A percentile compares a stretch with the other conserved stretches of the same genome.
These are phyloP conservation scores for Sepiola atlantica DNA, from an alignment of 2,888 invertebrate species.

Conservation along the genomic window DNA sequence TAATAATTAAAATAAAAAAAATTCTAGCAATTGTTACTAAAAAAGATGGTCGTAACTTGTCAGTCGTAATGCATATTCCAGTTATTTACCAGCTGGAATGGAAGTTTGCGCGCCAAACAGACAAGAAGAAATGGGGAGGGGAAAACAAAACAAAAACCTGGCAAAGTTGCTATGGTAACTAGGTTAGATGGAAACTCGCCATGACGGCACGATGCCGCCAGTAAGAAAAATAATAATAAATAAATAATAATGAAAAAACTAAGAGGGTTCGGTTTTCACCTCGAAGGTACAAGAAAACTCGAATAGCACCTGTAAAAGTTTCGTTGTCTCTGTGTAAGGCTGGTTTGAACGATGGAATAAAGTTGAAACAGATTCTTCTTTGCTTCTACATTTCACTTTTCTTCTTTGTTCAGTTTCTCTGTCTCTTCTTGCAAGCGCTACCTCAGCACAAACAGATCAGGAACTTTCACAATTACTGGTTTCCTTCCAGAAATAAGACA, in stretches of 20 bases:
- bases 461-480: background rate
- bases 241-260: no score
- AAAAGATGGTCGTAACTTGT: background rate
- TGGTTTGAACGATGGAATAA: background rate
- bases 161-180: background rate
- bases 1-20: background rate
- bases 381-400: background rate
- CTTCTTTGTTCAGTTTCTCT: background rate
- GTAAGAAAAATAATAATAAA: background rate
- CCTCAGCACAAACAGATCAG: background rate
- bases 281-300: background rate
- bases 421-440: background rate
- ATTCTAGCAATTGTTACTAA: background rate
- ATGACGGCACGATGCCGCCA: constrained; percentile 2
- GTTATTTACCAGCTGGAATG: background rate
- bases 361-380: background rate
- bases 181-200: background rate
- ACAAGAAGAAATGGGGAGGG: background rate
- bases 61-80: background rate
- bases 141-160: background rate
- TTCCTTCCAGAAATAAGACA: background rate
- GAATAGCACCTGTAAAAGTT: constrained; percentile 9
- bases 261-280: background rate
- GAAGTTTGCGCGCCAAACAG: background rate
- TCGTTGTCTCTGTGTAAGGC: background rate